These are phyloP conservation scores for Amniataba percoides DNA, from an alignment of 2,797 vertebrate genomes.

Conservation along the genomic window DNA sequence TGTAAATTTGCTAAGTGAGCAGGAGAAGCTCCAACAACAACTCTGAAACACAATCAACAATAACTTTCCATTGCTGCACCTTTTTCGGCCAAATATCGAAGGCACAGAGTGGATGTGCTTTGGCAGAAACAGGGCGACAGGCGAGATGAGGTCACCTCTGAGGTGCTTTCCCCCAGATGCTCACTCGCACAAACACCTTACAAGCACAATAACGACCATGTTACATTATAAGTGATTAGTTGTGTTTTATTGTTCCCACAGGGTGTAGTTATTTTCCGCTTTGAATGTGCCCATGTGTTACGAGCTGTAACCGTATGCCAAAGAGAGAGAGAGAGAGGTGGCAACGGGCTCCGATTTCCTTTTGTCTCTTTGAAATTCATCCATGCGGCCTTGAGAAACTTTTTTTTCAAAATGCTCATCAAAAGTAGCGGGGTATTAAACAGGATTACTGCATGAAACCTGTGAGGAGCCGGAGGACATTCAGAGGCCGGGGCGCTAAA, in stretches of 20 bases:
- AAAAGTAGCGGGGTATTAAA: slow-evolving; percentile 66
- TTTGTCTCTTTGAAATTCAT: slow-evolving; percentile 80
- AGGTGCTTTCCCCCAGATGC: slow-evolving; percentile 63
- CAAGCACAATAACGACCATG: slow-evolving; percentile 70
- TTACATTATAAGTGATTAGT: slow-evolving; percentile 74
- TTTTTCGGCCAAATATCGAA: slow-evolving; percentile 27
- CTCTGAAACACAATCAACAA: slow-evolving; percentile 40
- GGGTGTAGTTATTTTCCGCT: slow-evolving; percentile 75
- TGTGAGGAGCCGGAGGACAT: slow-evolving; percentile 59
- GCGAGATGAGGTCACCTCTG: slow-evolving; percentile 55
- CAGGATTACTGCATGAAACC: slow-evolving; percentile 62
- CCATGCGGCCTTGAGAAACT: slow-evolving; percentile 58
- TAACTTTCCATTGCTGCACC: slow-evolving; percentile 25
- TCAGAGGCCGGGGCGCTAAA: slow-evolving; percentile 29
- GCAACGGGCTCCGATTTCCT: slow-evolving; percentile 77
- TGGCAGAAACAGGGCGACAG: slow-evolving; percentile 49
- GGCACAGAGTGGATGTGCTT: slow-evolving; percentile 11
- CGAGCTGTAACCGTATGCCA: slow-evolving; percentile 75
- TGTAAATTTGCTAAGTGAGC: slow-evolving; percentile 50
- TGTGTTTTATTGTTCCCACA: slow-evolving; percentile 78
- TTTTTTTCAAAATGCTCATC: slow-evolving; percentile 64
- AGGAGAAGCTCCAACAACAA: slow-evolving; percentile 40
- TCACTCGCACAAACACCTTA: slow-evolving; percentile 55
- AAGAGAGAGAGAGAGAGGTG: slow-evolving; percentile 66
- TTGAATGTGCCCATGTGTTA: slow-evolving; percentile 69